Evolutionary conservation across 2,113 vertebrate genomes (phyloP).

Genomic region (Salminus brasiliensis): DNA sequence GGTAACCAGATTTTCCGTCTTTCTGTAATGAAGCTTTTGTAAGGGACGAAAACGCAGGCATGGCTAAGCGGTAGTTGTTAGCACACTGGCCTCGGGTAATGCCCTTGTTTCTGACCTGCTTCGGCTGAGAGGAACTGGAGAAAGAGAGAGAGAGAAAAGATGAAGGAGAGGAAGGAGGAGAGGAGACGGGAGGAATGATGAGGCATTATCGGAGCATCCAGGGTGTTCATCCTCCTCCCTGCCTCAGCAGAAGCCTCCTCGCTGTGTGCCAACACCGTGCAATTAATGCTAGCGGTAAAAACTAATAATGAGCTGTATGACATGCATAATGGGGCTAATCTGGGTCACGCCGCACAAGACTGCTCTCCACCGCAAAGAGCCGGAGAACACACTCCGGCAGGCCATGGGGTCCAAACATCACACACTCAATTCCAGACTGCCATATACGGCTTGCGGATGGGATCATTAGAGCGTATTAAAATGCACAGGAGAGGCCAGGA

Average conservation of each 20-base stretch:
- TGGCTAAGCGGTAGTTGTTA: not conserved
- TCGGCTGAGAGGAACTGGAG: not conserved
- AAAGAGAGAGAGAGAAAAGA: not conserved
- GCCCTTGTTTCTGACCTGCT: slow-evolving; percentile 39
- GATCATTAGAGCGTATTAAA: too few species aligned
- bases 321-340: slow-evolving; percentile 23
- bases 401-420: too few species aligned
- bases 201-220: slow-evolving; percentile 3
- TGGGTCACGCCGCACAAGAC: slow-evolving; percentile 6
- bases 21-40: slow-evolving; percentile 28
- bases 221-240: not conserved
- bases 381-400: not conserved
- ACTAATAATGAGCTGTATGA: slow-evolving; percentile 36
- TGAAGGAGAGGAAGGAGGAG: not conserved
- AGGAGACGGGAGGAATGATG: not conserved
- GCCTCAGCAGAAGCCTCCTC: slow-evolving; percentile 1
- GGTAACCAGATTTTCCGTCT: too few species aligned
- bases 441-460: too few species aligned
- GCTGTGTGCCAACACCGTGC: not conserved
- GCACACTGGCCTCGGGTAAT: not conserved
- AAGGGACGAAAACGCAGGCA: not conserved
- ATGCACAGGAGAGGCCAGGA: too few species aligned
- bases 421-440: not conserved
- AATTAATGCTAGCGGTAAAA: slow-evolving; percentile 15
- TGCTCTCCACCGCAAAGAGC: not conserved